phyloP scores from a whole-genome alignment of 64 coral and sea anemone species.

The Montipora capricornis region DNA sequence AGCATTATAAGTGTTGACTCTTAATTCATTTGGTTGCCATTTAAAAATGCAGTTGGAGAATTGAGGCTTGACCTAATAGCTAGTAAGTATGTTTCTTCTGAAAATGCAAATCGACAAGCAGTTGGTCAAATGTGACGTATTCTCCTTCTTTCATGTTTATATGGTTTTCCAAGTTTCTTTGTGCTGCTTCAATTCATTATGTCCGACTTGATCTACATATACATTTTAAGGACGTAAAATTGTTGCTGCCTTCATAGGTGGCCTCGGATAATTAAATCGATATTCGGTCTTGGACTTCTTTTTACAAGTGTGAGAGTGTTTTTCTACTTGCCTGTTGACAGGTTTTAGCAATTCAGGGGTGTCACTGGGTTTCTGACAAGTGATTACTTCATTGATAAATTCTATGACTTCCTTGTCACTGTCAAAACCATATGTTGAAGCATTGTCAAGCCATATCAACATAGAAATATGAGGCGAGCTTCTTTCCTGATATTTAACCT shows the following conservation, averaged over 20 bases:
- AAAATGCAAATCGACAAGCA: too few relatives aligned
- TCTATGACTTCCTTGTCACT: too few relatives aligned
- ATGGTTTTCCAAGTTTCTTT: neutral
- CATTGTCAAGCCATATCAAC: too few relatives aligned
- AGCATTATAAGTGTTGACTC: constrained; percentile 25
- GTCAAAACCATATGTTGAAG: too few relatives aligned
- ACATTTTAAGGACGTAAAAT: neutral
- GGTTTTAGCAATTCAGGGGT: too few relatives aligned
- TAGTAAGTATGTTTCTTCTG: too few relatives aligned
- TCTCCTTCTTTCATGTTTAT: constrained; percentile 11
- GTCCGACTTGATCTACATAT: neutral
- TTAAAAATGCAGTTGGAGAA: neutral
- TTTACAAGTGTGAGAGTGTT: neutral
- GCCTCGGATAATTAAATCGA: neutral
- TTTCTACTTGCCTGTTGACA: neutral
- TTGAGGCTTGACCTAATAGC: neutral
- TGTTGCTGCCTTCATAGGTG: neutral
- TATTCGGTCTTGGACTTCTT: neutral
- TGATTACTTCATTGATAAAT: too few relatives aligned
- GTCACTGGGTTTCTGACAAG: too few relatives aligned
- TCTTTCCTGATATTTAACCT: too few relatives aligned
- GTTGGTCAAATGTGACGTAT: neutral
- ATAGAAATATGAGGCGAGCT: too few relatives aligned
- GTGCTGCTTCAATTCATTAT: neutral
- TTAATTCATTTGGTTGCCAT: constrained; percentile 8